phyloP scores from a whole-genome alignment of 2,797 vertebrate genomes.

The Acrossocheilus fasciatus region DNA sequence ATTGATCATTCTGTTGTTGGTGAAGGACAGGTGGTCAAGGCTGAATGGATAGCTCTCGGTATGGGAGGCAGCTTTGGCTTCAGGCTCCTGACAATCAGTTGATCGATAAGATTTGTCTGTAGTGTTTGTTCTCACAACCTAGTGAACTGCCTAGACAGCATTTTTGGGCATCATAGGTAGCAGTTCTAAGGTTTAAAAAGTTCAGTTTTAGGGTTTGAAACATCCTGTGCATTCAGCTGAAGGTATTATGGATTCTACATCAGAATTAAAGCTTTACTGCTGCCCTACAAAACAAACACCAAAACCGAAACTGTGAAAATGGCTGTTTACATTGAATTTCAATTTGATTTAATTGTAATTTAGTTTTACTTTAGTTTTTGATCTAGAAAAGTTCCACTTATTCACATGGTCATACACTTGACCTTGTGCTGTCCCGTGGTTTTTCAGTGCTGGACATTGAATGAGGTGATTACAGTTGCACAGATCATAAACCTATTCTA shows the following conservation, averaged over 20 bases:
- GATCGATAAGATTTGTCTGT: slow-evolving; percentile 40
- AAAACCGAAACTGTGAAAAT: neutral
- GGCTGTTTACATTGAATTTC: neutral
- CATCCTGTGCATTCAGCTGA: neutral
- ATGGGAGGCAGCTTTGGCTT: slow-evolving; percentile 33
- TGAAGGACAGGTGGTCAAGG: slow-evolving; percentile 44
- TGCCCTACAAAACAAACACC: neutral
- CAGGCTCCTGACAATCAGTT: slow-evolving; percentile 43
- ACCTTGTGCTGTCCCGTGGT: no score
- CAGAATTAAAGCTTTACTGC: neutral
- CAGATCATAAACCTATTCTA: no score
- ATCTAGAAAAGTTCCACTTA: no score
- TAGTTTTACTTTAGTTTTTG: no score
- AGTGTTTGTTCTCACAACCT: slow-evolving; percentile 34
- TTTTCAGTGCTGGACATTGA: no score
- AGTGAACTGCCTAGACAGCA: neutral
- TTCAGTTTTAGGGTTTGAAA: neutral
- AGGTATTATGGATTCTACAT: neutral
- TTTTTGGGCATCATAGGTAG: slow-evolving; percentile 2
- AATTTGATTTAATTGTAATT: neutral
- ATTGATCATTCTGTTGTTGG: slow-evolving; percentile 39
- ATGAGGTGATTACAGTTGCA: no score
- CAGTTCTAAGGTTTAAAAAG: neutral
- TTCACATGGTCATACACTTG: no score
- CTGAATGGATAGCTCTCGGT: slow-evolving; percentile 40